Evolutionary conservation across 2,888 invertebrate genomes (phyloP).

Genomic region (Heliconius erato): DNA sequence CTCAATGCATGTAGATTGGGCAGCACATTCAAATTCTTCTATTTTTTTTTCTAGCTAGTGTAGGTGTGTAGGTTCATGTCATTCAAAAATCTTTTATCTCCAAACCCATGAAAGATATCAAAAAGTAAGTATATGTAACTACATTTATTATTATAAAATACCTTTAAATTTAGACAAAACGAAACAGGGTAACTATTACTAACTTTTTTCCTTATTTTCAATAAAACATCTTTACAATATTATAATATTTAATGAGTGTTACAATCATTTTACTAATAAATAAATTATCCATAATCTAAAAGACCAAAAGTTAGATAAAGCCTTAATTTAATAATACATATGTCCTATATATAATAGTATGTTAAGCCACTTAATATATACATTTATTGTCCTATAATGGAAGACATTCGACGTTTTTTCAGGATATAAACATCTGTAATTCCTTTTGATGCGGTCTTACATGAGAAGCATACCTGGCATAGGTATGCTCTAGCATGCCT

Average conservation of each 20-base stretch:
- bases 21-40: no score
- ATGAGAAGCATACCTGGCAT: neutral
- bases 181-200: no score
- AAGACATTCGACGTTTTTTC: constrained; percentile 11
- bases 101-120: no score
- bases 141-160: no score
- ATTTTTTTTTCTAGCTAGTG: no score
- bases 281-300: neutral
- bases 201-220: neutral
- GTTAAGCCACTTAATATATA: neutral
- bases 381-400: constrained; percentile 30
- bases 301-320: neutral
- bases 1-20: no score
- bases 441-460: neutral
- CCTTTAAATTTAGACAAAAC: no score
- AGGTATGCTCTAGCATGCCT: neutral
- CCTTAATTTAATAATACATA: neutral
- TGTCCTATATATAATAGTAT: neutral
- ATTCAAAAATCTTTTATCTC: no score
- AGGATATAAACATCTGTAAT: neutral
- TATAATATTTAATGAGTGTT: neutral
- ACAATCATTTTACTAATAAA: neutral
- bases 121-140: no score
- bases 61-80: no score
- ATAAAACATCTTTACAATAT: neutral